These are phyloP conservation scores for Sinosuthora webbiana DNA, from an alignment of 2,113 vertebrate species.

Conservation along the genomic window DNA sequence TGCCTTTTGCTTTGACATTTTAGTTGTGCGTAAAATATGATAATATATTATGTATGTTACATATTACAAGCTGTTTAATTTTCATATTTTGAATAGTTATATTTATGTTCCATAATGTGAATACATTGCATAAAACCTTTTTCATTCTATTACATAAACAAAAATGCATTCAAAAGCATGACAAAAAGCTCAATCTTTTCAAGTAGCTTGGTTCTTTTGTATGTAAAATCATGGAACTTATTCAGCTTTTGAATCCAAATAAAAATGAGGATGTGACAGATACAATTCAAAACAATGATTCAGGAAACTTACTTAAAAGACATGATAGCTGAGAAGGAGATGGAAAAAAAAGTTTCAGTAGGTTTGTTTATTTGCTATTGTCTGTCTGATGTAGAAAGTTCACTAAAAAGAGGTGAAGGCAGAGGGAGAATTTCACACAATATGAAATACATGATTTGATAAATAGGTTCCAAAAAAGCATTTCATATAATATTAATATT, in stretches of 20 bases:
- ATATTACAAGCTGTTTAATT: not conserved
- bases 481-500: not conserved
- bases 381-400: not conserved
- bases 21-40: not conserved
- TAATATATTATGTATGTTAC: not conserved
- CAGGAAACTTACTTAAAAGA: not conserved
- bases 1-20: not conserved
- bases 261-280: not conserved
- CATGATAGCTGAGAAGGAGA: not conserved
- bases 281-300: not conserved
- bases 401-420: not conserved
- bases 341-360: not conserved
- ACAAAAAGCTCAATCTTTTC: not conserved
- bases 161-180: not conserved
- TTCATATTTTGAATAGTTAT: not conserved
- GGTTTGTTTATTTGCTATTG: not conserved
- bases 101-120: not conserved
- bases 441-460: not conserved
- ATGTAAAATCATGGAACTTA: not conserved
- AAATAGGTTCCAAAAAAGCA: not conserved
- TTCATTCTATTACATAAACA: not conserved
- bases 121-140: not conserved
- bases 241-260: not conserved
- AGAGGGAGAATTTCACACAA: not conserved
- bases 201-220: not conserved